Evolutionary conservation across 2,797 vertebrate species (phyloP).

Genomic region (Falco novaeseelandiae): DNA sequence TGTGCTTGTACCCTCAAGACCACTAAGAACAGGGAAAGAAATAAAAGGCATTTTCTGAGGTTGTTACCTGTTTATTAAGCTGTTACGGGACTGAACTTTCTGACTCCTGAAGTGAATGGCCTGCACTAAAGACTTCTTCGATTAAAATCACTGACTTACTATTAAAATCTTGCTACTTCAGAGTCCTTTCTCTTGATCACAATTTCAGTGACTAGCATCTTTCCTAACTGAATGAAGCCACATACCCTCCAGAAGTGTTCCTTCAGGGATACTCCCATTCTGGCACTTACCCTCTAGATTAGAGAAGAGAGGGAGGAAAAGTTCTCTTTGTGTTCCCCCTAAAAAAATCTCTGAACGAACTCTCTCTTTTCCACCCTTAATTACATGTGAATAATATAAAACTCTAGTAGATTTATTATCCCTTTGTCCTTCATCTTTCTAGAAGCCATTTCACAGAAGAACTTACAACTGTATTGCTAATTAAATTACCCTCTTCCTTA

Average conservation of each 20-base stretch:
- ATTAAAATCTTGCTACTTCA: background rate
- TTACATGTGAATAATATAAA: background rate
- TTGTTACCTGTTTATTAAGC: background rate
- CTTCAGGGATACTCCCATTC: background rate
- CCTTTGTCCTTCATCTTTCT: background rate
- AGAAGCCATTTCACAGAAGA: background rate
- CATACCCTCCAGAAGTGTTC: background rate
- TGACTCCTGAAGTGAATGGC: background rate
- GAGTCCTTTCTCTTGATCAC: background rate
- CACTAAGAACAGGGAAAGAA: background rate
- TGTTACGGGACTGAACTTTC: background rate
- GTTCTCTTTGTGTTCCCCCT: background rate
- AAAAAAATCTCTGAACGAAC: background rate
- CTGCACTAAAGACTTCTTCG: background rate
- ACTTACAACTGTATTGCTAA: background rate
- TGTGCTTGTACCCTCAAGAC: background rate
- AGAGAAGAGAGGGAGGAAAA: background rate
- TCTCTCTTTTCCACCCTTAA: background rate
- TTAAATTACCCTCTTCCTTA: background rate
- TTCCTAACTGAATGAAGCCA: background rate
- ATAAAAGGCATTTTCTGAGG: background rate
- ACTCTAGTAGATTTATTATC: background rate
- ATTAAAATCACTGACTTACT: background rate
- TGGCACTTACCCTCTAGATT: background rate
- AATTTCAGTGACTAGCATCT: background rate